phyloP scores from a whole-genome alignment of 2,888 invertebrate genomes.

The Tachina grossa region DNA sequence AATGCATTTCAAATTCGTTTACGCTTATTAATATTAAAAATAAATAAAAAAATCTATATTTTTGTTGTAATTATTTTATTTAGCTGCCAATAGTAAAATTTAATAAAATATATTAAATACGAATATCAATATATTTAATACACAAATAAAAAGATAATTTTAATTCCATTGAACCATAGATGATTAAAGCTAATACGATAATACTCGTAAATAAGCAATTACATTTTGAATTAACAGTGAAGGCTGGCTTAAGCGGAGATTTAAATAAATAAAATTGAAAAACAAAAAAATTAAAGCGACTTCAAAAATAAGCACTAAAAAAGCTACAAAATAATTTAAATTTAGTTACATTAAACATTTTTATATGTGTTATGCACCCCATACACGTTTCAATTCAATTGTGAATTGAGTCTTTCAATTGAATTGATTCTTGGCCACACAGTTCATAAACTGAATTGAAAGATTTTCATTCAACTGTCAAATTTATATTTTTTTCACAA shows the following conservation, averaged over 20 bases:
- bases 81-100: slow-evolving; percentile 17
- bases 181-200: slow-evolving; percentile 27
- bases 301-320: no score
- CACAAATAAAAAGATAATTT: slow-evolving; percentile 45
- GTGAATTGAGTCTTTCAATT: no score
- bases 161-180: slow-evolving; percentile 48
- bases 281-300: no score
- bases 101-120: slow-evolving; percentile 3
- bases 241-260: background rate
- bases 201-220: slow-evolving; percentile 31
- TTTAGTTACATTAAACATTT: no score
- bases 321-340: no score
- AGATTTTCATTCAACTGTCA: no score
- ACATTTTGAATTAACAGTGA: background rate
- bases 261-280: no score
- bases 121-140: slow-evolving; percentile 3
- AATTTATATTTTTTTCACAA: no score
- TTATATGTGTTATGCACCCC: no score
- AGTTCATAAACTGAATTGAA: no score
- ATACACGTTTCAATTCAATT: no score
- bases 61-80: slow-evolving; percentile 1
- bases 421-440: no score
- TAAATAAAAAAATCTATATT: background rate
- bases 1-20: slow-evolving; percentile 4
- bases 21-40: background rate